These are phyloP conservation scores for Drosophila helvetica DNA, from an alignment of 2,888 invertebrate species.

Conservation along the genomic window DNA sequence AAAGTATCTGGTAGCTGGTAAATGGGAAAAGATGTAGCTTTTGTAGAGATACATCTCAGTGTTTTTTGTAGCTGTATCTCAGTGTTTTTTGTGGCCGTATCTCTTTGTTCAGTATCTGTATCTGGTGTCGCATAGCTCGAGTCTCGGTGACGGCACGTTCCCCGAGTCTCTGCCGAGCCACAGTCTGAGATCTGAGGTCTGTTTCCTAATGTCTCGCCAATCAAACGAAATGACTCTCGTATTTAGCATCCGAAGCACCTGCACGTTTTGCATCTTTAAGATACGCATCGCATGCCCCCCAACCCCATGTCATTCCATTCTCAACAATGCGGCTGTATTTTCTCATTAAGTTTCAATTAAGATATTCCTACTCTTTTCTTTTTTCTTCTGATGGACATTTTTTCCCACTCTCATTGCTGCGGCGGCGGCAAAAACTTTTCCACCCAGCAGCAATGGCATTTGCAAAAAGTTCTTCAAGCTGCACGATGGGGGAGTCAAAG, in stretches of 20 bases:
- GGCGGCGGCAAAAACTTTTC: constrained; percentile 38
- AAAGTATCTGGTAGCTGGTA: not conserved
- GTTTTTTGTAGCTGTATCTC: too few species aligned
- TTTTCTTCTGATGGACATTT: constrained; percentile 23
- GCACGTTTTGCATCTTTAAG: constrained; percentile 50
- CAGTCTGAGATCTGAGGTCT: constrained; percentile 9
- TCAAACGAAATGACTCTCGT: constrained; percentile 52
- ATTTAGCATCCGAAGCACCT: constrained; percentile 40
- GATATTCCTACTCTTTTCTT: constrained; percentile 25
- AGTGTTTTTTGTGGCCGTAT: not conserved
- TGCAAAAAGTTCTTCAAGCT: constrained; percentile 40
- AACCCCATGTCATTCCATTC: constrained; percentile 18
- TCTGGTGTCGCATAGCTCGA: constrained; percentile 27
- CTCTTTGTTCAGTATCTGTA: constrained; percentile 41
- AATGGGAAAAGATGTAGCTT: not conserved
- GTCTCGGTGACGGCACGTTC: constrained; percentile 28
- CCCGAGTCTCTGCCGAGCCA: constrained; percentile 7
- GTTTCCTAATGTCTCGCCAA: constrained; percentile 48
- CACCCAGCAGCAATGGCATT: constrained; percentile 25
- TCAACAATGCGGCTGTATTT: constrained; percentile 59
- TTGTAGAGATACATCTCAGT: too few species aligned
- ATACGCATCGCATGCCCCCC: constrained; percentile 52
- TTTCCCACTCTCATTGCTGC: constrained; percentile 11
- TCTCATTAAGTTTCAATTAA: constrained; percentile 77
- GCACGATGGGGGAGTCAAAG: constrained; percentile 1